Evolutionary conservation across 2,797 vertebrate genomes (phyloP).

Genomic region (Poecilia wingei): DNA sequence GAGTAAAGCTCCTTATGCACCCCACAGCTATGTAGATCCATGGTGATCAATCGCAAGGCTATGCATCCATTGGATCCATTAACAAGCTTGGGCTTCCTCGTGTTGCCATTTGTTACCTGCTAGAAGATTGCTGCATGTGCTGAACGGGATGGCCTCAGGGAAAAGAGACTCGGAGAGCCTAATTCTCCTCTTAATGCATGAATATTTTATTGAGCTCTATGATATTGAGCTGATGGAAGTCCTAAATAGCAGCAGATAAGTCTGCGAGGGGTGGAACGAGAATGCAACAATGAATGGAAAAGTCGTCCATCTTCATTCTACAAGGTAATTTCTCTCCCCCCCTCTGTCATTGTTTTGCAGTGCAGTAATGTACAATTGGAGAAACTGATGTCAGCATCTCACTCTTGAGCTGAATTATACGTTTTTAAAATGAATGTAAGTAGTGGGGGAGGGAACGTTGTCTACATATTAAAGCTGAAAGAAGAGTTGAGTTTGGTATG

Average conservation of each 20-base stretch:
- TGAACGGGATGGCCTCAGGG: conserved; percentile 36
- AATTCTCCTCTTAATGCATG: conserved; percentile 51
- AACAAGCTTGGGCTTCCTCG: conserved; percentile 32
- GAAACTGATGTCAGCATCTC: conserved; percentile 9
- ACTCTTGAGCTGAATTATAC: neutral
- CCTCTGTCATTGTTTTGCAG: conserved; percentile 14
- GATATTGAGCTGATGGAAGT: conserved; percentile 28
- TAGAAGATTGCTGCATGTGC: conserved; percentile 40
- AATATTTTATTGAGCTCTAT: conserved; percentile 45
- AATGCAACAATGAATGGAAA: conserved; percentile 8
- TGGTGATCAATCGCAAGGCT: conserved; percentile 61
- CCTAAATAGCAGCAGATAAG: conserved; percentile 21
- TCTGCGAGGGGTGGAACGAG: neutral
- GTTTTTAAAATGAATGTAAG: neutral
- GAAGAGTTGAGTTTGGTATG: neutral
- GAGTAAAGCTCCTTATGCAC: conserved; percentile 23
- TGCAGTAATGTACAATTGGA: neutral
- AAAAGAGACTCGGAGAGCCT: conserved; percentile 36
- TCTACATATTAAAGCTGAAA: neutral
- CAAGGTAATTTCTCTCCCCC: neutral
- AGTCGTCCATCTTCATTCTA: conserved; percentile 26
- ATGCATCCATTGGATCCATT: conserved; percentile 55
- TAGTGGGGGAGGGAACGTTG: neutral
- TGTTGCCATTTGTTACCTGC: conserved; percentile 49
- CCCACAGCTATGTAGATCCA: conserved; percentile 23